phyloP scores from a whole-genome alignment of 2,888 invertebrate species.

The Thereva nobilitata region DNA sequence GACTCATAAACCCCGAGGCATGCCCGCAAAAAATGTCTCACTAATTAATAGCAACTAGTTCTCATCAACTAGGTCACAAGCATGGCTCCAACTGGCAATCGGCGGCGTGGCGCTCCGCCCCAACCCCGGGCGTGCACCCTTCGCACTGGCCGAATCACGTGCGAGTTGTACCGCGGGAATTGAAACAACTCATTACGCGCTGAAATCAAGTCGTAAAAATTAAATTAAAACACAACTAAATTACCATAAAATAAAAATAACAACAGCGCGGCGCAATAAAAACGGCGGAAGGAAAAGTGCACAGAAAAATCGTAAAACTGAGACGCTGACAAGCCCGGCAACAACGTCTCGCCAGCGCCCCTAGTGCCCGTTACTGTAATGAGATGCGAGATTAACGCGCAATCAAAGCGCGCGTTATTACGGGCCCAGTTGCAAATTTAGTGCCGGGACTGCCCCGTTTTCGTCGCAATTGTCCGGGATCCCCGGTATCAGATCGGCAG shows the following conservation, averaged over 20 bases:
- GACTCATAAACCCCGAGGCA: no score
- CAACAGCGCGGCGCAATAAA: constrained; percentile 11
- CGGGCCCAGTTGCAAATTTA: no score
- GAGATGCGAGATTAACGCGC: no score
- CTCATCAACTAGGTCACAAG: no score
- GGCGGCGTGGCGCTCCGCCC: not conserved
- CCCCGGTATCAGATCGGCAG: no score
- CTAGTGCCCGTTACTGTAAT: not conserved
- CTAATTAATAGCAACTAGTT: no score
- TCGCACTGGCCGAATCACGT: constrained; percentile 20
- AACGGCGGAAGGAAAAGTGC: constrained; percentile 7
- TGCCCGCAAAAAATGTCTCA: no score
- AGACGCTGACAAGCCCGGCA: not conserved
- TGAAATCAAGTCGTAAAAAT: constrained; percentile 28
- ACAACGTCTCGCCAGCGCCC: not conserved
- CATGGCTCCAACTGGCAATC: no score
- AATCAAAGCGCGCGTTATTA: no score
- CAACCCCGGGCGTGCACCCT: not conserved
- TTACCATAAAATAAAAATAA: constrained; percentile 24
- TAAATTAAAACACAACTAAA: constrained; percentile 31
- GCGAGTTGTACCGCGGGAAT: constrained; percentile 23
- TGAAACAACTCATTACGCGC: constrained; percentile 32
- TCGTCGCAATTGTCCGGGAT: no score
- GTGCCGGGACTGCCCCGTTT: no score
- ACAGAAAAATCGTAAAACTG: constrained; percentile 13